Percentiles rank a stretch among this genome's conserved stretches.
phyloP scores from a whole-genome alignment of 2,113 vertebrate species.

The Rousettus leschenaultii region DNA sequence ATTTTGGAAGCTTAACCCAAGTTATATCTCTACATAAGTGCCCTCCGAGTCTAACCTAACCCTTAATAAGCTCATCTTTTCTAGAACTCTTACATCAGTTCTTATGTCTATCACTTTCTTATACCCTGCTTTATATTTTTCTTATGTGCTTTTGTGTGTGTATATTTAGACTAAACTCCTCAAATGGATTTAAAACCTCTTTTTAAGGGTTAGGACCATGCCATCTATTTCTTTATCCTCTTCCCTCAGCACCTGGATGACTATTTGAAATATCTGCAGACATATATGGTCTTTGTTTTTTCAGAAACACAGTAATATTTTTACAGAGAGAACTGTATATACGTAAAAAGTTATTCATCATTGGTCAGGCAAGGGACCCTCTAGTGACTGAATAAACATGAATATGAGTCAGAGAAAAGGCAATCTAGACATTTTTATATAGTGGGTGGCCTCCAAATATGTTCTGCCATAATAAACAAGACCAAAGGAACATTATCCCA shows the following conservation, averaged over 20 bases:
- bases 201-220: background rate
- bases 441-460: background rate
- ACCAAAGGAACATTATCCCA: background rate
- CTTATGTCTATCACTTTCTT: background rate
- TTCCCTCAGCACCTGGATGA: background rate
- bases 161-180: background rate
- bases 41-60: background rate
- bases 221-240: background rate
- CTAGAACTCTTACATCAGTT: background rate
- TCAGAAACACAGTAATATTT: background rate
- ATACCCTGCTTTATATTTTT: background rate
- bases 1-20: constrained; percentile 10
- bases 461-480: background rate
- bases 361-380: background rate
- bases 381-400: background rate
- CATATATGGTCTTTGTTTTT: background rate
- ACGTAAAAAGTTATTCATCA: background rate
- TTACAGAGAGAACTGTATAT: background rate
- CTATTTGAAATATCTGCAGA: constrained; percentile 20
- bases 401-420: background rate
- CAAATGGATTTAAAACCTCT: background rate
- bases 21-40: background rate
- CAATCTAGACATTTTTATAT: background rate
- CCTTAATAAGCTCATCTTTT: background rate
- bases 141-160: background rate